Evolutionary conservation across 1,140 invertebrate genomes (phyloP).

Genomic region (Diachasma alloeum): DNA sequence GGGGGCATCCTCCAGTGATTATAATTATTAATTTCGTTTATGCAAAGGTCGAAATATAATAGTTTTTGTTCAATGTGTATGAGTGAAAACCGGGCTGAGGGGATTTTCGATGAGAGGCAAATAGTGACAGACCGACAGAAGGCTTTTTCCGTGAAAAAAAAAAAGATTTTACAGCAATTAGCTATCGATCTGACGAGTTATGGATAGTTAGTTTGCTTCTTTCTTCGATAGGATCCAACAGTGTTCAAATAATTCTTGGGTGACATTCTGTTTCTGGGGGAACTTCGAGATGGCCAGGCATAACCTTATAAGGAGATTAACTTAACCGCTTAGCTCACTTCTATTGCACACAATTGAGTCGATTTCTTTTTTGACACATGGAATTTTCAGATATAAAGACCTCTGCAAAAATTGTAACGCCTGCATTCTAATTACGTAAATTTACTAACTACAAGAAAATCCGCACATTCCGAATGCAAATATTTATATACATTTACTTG

Average conservation of each 20-base stretch:
- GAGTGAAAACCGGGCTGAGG: neutral
- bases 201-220: neutral
- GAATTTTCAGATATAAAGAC: no score
- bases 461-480: no score
- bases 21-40: neutral
- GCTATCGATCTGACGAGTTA: neutral
- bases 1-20: neutral
- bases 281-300: constrained; percentile 13
- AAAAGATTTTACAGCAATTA: neutral
- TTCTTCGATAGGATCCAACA: neutral
- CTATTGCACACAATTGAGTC: no score
- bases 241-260: neutral
- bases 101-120: neutral
- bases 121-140: neutral
- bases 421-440: no score
- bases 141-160: neutral
- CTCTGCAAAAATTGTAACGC: no score
- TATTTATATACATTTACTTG: no score
- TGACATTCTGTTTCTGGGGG: neutral
- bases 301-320: constrained; percentile 56
- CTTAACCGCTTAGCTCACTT: constrained; percentile 25
- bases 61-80: neutral
- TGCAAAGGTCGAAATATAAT: neutral
- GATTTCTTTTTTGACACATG: no score
- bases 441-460: no score